Percentiles rank a stretch among this genome's conserved stretches.
phyloP scores from a whole-genome alignment of 2,888 invertebrate genomes.

The Oscheius onirici region DNA sequence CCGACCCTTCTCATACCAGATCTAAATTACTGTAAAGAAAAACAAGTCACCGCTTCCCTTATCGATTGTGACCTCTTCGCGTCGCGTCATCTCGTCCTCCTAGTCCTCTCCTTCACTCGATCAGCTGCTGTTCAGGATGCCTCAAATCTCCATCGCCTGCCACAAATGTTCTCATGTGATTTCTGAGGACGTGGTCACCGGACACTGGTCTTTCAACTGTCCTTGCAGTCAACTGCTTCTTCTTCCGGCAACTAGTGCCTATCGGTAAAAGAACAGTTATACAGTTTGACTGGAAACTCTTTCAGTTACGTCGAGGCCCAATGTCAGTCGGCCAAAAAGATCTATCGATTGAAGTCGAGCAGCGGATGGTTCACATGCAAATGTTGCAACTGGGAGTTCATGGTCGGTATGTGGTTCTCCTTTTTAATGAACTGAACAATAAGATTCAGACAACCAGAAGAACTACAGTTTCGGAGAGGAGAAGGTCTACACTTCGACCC shows the following conservation, averaged over 20 bases:
- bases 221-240: too few species aligned
- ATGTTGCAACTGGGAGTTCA: slow-evolving; percentile 8
- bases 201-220: too few species aligned
- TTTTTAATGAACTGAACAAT: background rate
- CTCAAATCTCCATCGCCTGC: background rate
- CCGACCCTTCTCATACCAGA: too few species aligned
- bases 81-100: too few species aligned
- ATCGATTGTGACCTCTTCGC: too few species aligned
- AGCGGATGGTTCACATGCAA: slow-evolving; percentile 11
- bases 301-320: slow-evolving; percentile 7
- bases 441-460: background rate
- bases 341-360: background rate
- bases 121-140: too few species aligned
- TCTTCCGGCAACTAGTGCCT: too few species aligned
- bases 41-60: too few species aligned
- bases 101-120: too few species aligned
- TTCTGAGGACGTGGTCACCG: too few species aligned
- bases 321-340: background rate
- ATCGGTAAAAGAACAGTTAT: background rate
- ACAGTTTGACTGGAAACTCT: background rate
- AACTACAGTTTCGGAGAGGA: background rate
- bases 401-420: background rate
- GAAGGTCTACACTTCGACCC: background rate
- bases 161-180: background rate
- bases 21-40: too few species aligned